Evolutionary conservation across 2,888 invertebrate species (phyloP).

Genomic region (Tillus elongatus): DNA sequence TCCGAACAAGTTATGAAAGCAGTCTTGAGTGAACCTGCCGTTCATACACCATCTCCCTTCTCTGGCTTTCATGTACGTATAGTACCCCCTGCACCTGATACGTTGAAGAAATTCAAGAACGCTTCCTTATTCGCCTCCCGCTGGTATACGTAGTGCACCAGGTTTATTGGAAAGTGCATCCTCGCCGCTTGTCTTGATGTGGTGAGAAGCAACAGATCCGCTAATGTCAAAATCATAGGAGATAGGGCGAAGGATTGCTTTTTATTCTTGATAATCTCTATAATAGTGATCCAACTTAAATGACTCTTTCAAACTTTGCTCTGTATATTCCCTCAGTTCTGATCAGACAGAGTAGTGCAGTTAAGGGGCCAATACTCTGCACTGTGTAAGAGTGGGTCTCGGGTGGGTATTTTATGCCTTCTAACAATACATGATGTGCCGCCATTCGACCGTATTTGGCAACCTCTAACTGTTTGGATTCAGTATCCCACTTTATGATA

Average conservation of each 20-base stretch:
- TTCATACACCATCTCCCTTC: conserved; percentile 8
- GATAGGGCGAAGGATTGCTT: not conserved
- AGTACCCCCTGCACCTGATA: conserved; percentile 14
- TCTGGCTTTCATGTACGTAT: conserved; percentile 7
- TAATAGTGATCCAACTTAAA: too few relatives aligned
- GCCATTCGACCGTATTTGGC: not conserved
- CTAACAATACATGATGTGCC: not conserved
- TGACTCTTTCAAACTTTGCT: too few relatives aligned
- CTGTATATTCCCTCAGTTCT: not conserved
- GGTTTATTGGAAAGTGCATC: not conserved
- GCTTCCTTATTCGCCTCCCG: not conserved
- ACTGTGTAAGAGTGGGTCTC: not conserved
- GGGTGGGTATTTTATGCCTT: not conserved
- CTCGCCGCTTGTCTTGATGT: not conserved
- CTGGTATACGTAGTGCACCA: not conserved
- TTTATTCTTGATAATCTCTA: not conserved
- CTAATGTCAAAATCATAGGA: not conserved
- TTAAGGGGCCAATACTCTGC: not conserved
- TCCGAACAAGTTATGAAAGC: conserved; percentile 19
- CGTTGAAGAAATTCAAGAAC: conserved; percentile 9
- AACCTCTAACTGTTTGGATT: not conserved
- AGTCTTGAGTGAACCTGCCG: conserved; percentile 15
- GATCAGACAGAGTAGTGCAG: not conserved
- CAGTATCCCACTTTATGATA: not conserved
- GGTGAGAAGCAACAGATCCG: not conserved